These are phyloP conservation scores for Rachycentron canadum DNA, from an alignment of 2,797 vertebrate species.

Conservation along the genomic window DNA sequence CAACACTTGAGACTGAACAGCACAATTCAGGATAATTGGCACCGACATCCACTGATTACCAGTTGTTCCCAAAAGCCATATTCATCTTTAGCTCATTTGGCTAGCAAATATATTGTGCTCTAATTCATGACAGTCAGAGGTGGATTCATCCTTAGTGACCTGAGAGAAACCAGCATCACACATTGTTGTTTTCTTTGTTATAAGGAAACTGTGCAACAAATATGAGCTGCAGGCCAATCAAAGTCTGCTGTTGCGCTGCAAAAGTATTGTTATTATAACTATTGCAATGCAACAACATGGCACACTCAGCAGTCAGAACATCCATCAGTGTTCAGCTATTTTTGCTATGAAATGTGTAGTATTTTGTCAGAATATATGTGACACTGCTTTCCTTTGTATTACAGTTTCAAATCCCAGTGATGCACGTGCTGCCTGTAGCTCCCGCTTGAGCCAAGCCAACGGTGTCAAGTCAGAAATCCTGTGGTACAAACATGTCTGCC, in stretches of 20 bases:
- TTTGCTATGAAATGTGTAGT: background rate
- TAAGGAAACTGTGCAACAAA: background rate
- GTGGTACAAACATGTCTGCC: background rate
- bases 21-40: constrained; percentile 42
- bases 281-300: background rate
- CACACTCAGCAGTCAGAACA: background rate
- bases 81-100: constrained; percentile 48
- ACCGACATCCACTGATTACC: constrained; percentile 50
- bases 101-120: no score
- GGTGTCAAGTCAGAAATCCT: constrained; percentile 19
- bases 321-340: background rate
- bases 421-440: constrained; percentile 32
- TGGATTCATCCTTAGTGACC: constrained; percentile 41
- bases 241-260: constrained; percentile 6
- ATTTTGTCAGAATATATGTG: constrained; percentile 10
- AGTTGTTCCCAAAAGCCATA: constrained; percentile 43
- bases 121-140: constrained; percentile 28
- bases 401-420: constrained; percentile 27
- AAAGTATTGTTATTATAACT: no score
- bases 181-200: constrained; percentile 8
- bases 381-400: constrained; percentile 1
- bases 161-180: background rate
- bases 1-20: constrained; percentile 3
- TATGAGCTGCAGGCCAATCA: background rate
- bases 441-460: constrained; percentile 21